Percentiles rank a stretch among this genome's conserved stretches.
These are phyloP conservation scores for Mycteria americana DNA, from an alignment of 2,797 vertebrate species.

Conservation along the genomic window DNA sequence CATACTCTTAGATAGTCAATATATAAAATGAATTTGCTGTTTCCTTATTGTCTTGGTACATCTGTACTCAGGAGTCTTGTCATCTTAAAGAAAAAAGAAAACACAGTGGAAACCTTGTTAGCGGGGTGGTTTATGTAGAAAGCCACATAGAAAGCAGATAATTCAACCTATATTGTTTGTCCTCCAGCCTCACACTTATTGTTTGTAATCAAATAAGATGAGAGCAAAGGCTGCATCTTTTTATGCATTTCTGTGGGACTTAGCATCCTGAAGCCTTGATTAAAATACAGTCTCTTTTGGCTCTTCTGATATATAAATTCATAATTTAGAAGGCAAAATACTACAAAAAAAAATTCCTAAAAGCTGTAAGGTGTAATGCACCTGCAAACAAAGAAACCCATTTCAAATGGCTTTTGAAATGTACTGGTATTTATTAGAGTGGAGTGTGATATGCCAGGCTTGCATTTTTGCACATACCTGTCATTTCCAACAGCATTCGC, in stretches of 20 bases:
- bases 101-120: background rate
- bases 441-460: background rate
- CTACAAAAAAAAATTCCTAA: background rate
- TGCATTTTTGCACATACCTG: slow-evolving; percentile 13
- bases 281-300: background rate
- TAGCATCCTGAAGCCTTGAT: background rate
- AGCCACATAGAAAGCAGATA: background rate
- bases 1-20: background rate
- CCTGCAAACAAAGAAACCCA: background rate
- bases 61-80: background rate
- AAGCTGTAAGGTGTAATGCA: background rate
- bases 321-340: background rate
- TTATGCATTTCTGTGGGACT: background rate
- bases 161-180: background rate
- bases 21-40: too few relatives aligned
- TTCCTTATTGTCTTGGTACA: background rate
- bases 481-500: slow-evolving; percentile 10
- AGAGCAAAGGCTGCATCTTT: background rate
- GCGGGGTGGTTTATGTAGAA: background rate
- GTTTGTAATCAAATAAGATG: background rate
- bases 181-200: background rate
- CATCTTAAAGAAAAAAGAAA: background rate
- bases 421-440: background rate
- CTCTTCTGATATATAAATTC: background rate
- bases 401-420: background rate